Evolutionary conservation across 2,888 invertebrate species (phyloP).

Genomic region (Sphaerophoria rueppellii): DNA sequence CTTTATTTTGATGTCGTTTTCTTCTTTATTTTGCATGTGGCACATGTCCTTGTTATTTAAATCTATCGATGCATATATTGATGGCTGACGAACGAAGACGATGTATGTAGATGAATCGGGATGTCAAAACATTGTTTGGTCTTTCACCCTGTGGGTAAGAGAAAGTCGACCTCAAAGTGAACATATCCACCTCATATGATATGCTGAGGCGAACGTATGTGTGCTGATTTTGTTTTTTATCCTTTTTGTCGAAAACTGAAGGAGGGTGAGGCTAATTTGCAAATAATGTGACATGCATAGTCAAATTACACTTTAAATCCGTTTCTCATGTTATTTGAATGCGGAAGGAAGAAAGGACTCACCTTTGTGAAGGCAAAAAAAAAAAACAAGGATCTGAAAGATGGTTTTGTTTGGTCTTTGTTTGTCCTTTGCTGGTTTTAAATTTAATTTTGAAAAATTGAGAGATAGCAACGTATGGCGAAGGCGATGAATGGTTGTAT

Average conservation of each 20-base stretch:
- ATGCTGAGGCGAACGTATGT: slow-evolving; percentile 10
- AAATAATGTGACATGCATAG: slow-evolving; percentile 73
- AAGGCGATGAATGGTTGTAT: neutral
- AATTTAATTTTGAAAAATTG: slow-evolving; percentile 62
- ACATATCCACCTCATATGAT: slow-evolving; percentile 31
- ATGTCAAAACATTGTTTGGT: slow-evolving; percentile 69
- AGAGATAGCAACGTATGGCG: slow-evolving; percentile 8
- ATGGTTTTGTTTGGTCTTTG: slow-evolving; percentile 61
- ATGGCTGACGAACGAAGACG: slow-evolving; percentile 46
- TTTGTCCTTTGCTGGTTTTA: slow-evolving; percentile 70
- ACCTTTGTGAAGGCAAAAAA: slow-evolving; percentile 44
- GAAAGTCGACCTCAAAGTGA: slow-evolving; percentile 50
- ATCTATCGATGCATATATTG: slow-evolving; percentile 73
- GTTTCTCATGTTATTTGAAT: slow-evolving; percentile 44
- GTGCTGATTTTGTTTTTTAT: neutral
- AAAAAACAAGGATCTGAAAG: neutral
- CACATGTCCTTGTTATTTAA: slow-evolving; percentile 73
- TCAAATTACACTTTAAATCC: slow-evolving; percentile 71
- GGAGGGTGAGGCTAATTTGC: slow-evolving; percentile 68
- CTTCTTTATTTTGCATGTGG: slow-evolving; percentile 64
- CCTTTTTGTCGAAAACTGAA: neutral
- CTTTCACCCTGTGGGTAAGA: slow-evolving; percentile 53
- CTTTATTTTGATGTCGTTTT: slow-evolving; percentile 13
- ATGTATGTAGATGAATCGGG: slow-evolving; percentile 44
- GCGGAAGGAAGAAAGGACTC: slow-evolving; percentile 46